Evolutionary conservation across 2,797 vertebrate species (phyloP).

Genomic region (Acestrorhynchus altus): DNA sequence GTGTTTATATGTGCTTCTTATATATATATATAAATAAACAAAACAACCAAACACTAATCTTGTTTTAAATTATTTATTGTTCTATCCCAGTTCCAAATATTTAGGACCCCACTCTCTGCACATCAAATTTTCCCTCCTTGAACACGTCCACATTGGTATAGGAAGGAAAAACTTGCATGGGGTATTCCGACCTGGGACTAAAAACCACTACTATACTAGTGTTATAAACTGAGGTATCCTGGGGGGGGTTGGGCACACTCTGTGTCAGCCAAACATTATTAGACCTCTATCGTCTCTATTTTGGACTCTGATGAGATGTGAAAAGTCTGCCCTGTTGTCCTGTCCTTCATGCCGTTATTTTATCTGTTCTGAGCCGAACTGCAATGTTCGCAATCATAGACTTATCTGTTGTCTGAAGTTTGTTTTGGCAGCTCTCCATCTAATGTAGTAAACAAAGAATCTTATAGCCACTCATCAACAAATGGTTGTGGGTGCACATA

Average conservation of each 20-base stretch:
- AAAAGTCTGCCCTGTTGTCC: not conserved
- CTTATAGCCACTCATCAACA: not conserved
- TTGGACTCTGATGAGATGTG: not conserved
- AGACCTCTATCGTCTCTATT: not conserved
- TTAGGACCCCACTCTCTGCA: not conserved
- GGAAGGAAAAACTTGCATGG: not conserved
- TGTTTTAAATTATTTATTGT: too few species aligned
- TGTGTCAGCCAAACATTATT: not conserved
- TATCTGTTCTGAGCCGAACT: too few species aligned
- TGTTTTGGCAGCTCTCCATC: not conserved
- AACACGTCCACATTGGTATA: too few species aligned
- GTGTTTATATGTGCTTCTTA: too few species aligned
- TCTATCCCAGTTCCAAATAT: not conserved
- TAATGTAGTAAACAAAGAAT: not conserved
- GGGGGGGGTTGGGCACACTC: not conserved
- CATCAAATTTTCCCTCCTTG: not conserved
- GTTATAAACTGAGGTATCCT: not conserved
- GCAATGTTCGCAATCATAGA: not conserved
- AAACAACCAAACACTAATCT: too few species aligned
- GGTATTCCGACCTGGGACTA: not conserved
- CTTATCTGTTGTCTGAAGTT: not conserved
- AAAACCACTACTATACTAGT: not conserved
- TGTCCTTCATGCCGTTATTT: not conserved
- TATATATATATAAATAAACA: too few species aligned
- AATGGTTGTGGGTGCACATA: too few species aligned